A percentile compares a stretch with the other conserved stretches of the same genome.
phyloP scores from a whole-genome alignment of 2,888 invertebrate species.

The Heliconius ismenius region DNA sequence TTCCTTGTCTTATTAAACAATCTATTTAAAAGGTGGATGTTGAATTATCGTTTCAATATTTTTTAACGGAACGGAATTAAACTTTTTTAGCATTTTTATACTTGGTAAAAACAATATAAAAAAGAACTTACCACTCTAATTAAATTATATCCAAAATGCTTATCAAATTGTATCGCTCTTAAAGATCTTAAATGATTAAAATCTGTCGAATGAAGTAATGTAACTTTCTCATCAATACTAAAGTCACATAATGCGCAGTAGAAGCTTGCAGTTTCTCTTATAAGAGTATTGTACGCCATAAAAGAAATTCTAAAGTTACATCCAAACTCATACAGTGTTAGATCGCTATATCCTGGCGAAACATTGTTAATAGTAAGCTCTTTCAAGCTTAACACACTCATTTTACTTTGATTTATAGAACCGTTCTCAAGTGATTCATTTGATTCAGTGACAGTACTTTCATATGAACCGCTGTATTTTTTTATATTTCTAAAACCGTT shows the following conservation, averaged over 20 bases:
- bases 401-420: neutral
- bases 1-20: no score
- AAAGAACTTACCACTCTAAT: conserved; percentile 49
- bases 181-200: conserved; percentile 39
- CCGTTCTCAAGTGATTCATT: neutral
- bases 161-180: conserved; percentile 40
- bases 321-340: conserved; percentile 41
- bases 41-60: no score
- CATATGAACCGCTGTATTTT: neutral
- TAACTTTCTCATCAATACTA: neutral
- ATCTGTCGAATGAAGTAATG: conserved; percentile 37
- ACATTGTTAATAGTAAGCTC: conserved; percentile 14
- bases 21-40: no score
- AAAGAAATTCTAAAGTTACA: conserved; percentile 35
- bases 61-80: neutral
- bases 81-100: neutral
- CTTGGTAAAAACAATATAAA: neutral
- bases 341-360: conserved; percentile 21
- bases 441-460: neutral
- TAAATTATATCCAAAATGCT: conserved; percentile 40
- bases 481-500: neutral
- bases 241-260: conserved; percentile 47
- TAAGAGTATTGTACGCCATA: conserved; percentile 44
- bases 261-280: conserved; percentile 13
- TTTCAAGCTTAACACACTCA: neutral